phyloP scores from a whole-genome alignment of 2,888 invertebrate genomes.

The Helobdella robusta region DNA sequence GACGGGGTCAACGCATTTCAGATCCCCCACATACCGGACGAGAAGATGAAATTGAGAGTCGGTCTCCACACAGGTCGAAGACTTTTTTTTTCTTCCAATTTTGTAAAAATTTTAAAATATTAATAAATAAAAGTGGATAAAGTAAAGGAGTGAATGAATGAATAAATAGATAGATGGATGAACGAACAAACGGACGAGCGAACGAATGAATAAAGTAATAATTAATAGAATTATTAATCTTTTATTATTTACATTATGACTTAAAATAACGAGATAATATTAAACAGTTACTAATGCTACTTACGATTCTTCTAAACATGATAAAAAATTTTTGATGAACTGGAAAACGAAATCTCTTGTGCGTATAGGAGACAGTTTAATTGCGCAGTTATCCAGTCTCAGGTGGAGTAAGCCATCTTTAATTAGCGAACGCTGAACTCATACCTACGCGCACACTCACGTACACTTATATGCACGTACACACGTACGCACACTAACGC shows the following conservation, averaged over 20 bases:
- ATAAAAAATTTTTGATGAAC: no score
- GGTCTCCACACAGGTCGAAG: slow-evolving; percentile 41
- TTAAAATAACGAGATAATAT: neutral
- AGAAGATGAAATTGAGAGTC: slow-evolving; percentile 35
- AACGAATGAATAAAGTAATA: neutral
- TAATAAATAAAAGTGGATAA: neutral
- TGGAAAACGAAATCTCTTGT: no score
- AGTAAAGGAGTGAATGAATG: no score
- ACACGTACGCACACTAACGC: no score
- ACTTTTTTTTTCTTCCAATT: neutral
- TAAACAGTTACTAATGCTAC: neutral
- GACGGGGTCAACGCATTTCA: slow-evolving; percentile 34
- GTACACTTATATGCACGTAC: no score
- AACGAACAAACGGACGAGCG: no score
- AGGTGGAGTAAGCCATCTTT: no score
- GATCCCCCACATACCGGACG: slow-evolving; percentile 37
- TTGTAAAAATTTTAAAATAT: neutral
- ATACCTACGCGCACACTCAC: no score
- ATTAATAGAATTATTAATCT: neutral
- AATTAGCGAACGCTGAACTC: no score
- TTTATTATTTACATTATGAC: neutral
- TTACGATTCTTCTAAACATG: neutral
- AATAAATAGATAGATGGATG: no score
- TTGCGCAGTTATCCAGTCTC: no score
- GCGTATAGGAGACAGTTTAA: no score